Conservation (phyloP, 2,113 vertebrate species). For the Scytalopus superciliaris region DNA sequence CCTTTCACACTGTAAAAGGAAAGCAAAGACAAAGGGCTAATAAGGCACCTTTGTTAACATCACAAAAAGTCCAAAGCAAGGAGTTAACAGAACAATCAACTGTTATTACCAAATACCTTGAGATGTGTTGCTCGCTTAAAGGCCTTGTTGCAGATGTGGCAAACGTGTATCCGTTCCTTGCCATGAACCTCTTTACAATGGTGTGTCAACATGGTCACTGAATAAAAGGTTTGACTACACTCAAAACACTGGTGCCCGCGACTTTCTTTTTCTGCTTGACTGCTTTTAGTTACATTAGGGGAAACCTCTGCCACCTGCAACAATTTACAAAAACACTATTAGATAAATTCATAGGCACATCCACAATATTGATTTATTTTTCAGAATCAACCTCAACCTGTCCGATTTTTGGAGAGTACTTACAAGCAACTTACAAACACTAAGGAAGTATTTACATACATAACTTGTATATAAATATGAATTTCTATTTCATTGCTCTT, state of each 20-base stretch:
- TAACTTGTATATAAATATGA: not conserved
- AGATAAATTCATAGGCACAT: not conserved
- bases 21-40: not conserved
- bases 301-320: slow-evolving; percentile 78
- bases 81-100: not conserved
- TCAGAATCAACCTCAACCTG: not conserved
- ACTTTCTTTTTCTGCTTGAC: slow-evolving; percentile 75
- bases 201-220: slow-evolving; percentile 82
- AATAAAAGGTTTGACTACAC: slow-evolving; percentile 84
- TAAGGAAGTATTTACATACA: not conserved
- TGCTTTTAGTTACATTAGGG: slow-evolving; percentile 69
- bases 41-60: not conserved
- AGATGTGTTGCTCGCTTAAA: slow-evolving; percentile 97
- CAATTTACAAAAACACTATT: not conserved
- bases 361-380: not conserved
- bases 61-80: not conserved
- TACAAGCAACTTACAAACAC: not conserved
- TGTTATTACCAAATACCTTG: slow-evolving; percentile 80
- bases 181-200: slow-evolving; percentile 84
- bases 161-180: slow-evolving; percentile 92
- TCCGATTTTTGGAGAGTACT: not conserved
- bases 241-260: slow-evolving; percentile 86
- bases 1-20: not conserved
- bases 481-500: not conserved
- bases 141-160: slow-evolving; percentile 89